phyloP scores from a whole-genome alignment of 2,113 vertebrate genomes.

The Saimiri boliviensis region DNA sequence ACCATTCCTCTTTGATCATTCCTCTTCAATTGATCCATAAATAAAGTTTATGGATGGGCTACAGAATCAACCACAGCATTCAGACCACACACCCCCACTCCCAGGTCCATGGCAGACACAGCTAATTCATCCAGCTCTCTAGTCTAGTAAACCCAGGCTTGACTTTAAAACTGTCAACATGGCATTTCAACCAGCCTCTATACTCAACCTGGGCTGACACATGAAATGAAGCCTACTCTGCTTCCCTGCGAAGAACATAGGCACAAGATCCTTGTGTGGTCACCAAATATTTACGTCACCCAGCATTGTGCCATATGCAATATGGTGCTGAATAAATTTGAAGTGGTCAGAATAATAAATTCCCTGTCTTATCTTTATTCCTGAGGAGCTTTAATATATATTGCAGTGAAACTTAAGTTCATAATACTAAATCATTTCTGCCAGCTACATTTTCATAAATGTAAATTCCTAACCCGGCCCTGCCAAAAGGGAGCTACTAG shows the following conservation, averaged over 20 bases:
- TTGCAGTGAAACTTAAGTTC: neutral
- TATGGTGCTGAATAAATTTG: neutral
- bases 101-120: neutral
- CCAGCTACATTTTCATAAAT: neutral
- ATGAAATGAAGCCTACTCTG: neutral
- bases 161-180: neutral
- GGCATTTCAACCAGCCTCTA: neutral
- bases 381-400: neutral
- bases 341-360: conserved; percentile 23
- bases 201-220: neutral
- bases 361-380: neutral
- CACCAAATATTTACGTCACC: neutral
- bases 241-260: neutral
- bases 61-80: neutral
- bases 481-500: neutral
- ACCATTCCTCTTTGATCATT: neutral
- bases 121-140: neutral
- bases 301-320: neutral
- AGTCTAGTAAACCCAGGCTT: neutral
- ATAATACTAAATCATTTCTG: neutral
- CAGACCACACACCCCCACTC: neutral
- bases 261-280: neutral
- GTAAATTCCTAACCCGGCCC: neutral
- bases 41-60: neutral
- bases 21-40: too few relatives aligned